A percentile compares a stretch with the other conserved stretches of the same genome.
Evolutionary conservation across 2,113 vertebrate species (phyloP).

Genomic region (Cervus canadensis): DNA sequence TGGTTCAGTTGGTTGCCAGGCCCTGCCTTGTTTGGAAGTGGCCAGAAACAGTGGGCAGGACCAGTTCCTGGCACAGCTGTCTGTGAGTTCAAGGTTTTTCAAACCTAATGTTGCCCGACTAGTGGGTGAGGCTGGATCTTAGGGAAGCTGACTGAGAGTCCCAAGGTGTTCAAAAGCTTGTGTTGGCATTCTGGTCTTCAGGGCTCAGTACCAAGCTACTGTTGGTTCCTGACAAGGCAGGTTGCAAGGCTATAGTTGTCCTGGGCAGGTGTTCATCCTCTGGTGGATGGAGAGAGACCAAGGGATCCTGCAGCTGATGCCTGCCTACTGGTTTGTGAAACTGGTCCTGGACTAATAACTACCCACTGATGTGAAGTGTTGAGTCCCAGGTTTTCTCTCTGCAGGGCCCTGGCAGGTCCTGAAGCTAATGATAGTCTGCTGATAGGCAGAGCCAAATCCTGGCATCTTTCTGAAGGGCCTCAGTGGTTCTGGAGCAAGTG

Average conservation of each 20-base stretch:
- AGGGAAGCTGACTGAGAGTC: background rate
- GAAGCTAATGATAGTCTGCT: background rate
- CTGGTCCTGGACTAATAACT: background rate
- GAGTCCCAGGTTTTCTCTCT: background rate
- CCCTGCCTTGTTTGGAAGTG: background rate
- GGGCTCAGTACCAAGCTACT: background rate
- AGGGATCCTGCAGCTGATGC: background rate
- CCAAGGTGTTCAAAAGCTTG: background rate
- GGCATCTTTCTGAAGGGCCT: background rate
- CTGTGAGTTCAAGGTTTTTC: background rate
- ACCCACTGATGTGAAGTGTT: background rate
- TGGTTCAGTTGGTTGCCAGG: background rate
- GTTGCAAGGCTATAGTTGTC: background rate
- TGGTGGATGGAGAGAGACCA: background rate
- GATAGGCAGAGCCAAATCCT: background rate
- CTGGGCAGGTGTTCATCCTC: background rate
- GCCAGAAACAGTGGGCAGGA: background rate
- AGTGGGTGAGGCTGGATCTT: background rate
- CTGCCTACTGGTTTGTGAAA: background rate
- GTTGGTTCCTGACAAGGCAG: background rate
- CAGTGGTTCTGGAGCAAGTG: background rate
- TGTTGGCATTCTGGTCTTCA: background rate
- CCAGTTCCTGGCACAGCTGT: background rate
- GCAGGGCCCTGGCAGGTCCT: background rate
- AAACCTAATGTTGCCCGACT: background rate